phyloP scores from a whole-genome alignment of 2,113 vertebrate genomes.

The Phylloscopus trochilus region DNA sequence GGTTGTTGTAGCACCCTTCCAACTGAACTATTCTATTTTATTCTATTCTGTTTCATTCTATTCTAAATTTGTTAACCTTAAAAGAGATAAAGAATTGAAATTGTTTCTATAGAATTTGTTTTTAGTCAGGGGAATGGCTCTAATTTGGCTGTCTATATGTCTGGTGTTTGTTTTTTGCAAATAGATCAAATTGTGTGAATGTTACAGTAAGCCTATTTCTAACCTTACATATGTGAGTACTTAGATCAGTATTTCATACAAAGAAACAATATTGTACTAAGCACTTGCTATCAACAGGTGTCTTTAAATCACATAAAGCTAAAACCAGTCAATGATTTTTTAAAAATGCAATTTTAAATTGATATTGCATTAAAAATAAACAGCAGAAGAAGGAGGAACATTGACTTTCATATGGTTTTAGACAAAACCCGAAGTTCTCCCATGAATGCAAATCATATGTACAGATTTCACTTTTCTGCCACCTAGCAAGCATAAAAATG shows the following conservation, averaged over 20 bases:
- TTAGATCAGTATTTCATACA: not conserved
- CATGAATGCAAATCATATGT: not conserved
- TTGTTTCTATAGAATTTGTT: not conserved
- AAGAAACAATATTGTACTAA: not conserved
- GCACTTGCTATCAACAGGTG: not conserved
- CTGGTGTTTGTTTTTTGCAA: not conserved
- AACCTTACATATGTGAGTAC: not conserved
- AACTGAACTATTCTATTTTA: too few relatives aligned
- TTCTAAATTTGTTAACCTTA: not conserved
- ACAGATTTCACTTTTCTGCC: not conserved
- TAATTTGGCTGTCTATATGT: not conserved
- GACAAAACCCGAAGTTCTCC: not conserved
- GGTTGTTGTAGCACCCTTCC: not conserved
- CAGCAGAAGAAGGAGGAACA: not conserved
- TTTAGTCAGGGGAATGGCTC: not conserved
- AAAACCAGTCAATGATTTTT: not conserved
- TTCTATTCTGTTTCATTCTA: not conserved
- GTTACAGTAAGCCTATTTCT: not conserved
- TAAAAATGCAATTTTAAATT: not conserved
- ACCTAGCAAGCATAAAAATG: not conserved
- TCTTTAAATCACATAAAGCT: not conserved
- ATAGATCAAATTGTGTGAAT: not conserved
- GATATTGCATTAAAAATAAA: not conserved
- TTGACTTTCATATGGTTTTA: not conserved
- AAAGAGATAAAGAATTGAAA: not conserved